phyloP scores from a whole-genome alignment of 2,888 invertebrate genomes.

The Argyresthia goedartella region DNA sequence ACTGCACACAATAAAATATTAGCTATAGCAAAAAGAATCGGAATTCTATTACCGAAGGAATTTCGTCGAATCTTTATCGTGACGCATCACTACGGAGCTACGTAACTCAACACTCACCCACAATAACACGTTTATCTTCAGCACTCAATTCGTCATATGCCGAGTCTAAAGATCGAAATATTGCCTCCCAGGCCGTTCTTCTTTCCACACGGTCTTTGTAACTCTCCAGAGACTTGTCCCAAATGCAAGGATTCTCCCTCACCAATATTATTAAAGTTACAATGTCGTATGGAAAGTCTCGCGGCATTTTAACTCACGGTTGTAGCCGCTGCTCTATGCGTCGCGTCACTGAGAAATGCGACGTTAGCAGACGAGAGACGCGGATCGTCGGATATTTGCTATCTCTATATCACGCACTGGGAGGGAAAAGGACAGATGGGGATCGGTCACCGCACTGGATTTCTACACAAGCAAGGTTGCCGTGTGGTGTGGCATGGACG shows the following conservation, averaged over 20 bases:
- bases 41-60: too few relatives aligned
- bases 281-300: conserved; percentile 49
- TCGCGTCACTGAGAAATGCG: conserved; percentile 37
- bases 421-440: conserved; percentile 21
- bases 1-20: too few relatives aligned
- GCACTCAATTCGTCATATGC: conserved; percentile 39
- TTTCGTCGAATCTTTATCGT: neutral
- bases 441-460: conserved; percentile 34
- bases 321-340: conserved; percentile 25
- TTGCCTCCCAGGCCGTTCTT: conserved; percentile 48
- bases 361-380: conserved; percentile 12
- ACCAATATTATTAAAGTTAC: conserved; percentile 35
- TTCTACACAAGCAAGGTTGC: conserved; percentile 21
- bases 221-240: conserved; percentile 49
- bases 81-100: neutral
- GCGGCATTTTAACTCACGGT: conserved; percentile 11
- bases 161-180: conserved; percentile 39
- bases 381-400: conserved; percentile 32
- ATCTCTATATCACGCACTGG: conserved; percentile 18
- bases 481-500: neutral
- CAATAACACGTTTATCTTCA: conserved; percentile 32
- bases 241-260: conserved; percentile 42
- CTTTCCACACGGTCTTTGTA: conserved; percentile 54
- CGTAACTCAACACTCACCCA: conserved; percentile 28
- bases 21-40: too few relatives aligned